These are phyloP conservation scores for Melinopterus prodromus DNA, from an alignment of 2,888 invertebrate species.

Conservation along the genomic window DNA sequence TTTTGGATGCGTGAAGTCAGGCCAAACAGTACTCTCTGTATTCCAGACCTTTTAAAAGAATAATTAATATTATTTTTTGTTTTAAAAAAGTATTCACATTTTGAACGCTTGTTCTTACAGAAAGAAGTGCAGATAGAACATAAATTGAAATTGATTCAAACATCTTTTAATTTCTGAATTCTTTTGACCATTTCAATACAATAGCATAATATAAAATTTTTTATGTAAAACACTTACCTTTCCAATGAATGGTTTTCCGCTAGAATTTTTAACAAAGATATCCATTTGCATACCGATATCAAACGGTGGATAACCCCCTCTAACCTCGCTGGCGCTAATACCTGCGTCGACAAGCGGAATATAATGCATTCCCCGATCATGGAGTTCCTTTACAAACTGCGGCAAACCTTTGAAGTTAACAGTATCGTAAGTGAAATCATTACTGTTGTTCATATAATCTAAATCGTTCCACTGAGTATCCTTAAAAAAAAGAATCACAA, in stretches of 20 bases:
- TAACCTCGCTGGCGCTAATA: constrained; percentile 72
- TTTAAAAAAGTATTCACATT: too few species aligned
- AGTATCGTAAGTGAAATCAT: constrained; percentile 82
- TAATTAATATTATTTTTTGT: neutral
- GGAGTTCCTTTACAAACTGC: constrained; percentile 73
- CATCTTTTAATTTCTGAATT: too few species aligned
- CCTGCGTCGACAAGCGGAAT: constrained; percentile 81
- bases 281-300: constrained; percentile 77
- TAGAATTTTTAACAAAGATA: constrained; percentile 78
- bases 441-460: constrained; percentile 81
- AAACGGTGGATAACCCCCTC: constrained; percentile 77
- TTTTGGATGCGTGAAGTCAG: constrained; percentile 82
- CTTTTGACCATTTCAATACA: too few species aligned
- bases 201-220: neutral
- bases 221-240: constrained; percentile 63
- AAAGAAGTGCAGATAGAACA: too few species aligned
- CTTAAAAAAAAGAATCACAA: constrained; percentile 56
- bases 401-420: constrained; percentile 70
- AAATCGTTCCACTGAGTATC: constrained; percentile 87
- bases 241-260: constrained; percentile 72
- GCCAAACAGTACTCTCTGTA: constrained; percentile 74
- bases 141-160: too few species aligned
- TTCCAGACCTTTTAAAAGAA: constrained; percentile 72
- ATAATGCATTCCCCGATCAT: constrained; percentile 77
- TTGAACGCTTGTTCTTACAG: too few species aligned